These are phyloP conservation scores for Enhydra lutris DNA, from an alignment of 2,113 vertebrate species.

Conservation along the genomic window DNA sequence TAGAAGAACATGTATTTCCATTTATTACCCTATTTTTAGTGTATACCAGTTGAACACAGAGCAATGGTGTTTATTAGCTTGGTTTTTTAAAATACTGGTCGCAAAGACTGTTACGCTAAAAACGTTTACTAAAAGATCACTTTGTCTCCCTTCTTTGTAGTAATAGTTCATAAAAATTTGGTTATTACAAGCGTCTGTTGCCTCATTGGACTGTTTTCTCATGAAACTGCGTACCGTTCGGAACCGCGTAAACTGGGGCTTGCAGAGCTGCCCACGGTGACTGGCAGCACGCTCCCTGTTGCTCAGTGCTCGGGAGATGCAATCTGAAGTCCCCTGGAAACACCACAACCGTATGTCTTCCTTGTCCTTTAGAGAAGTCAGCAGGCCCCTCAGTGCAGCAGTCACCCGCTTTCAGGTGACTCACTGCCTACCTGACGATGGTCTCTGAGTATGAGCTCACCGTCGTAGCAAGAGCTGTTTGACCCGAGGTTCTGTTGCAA, in stretches of 20 bases:
- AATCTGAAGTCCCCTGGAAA: not conserved
- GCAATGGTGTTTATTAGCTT: slow-evolving; percentile 55
- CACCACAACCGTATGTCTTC: accelerated
- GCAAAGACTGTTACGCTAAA: slow-evolving; percentile 77
- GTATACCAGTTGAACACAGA: slow-evolving; percentile 69
- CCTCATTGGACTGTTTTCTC: not conserved
- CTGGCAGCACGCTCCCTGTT: not conserved
- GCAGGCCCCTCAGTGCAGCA: not conserved
- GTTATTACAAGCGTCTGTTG: slow-evolving; percentile 41
- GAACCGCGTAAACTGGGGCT: accelerated
- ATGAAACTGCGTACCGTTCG: not conserved
- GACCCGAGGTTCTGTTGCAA: not conserved
- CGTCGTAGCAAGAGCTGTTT: too few relatives aligned
- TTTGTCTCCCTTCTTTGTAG: slow-evolving; percentile 75
- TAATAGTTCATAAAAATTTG: slow-evolving; percentile 66
- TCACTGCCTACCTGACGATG: not conserved
- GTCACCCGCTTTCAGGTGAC: accelerated
- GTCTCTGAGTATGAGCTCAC: not conserved
- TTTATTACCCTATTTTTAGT: slow-evolving; percentile 74
- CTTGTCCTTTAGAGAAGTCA: not conserved
- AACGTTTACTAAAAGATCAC: slow-evolving; percentile 79
- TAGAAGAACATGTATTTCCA: slow-evolving; percentile 82
- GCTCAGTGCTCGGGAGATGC: not conserved
- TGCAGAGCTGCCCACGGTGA: not conserved
- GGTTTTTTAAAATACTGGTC: slow-evolving; percentile 68